A percentile compares a stretch with the other conserved stretches of the same genome.
These are phyloP conservation scores for Pimpla rufipes DNA, from an alignment of 2,888 invertebrate genomes.

Conservation along the genomic window DNA sequence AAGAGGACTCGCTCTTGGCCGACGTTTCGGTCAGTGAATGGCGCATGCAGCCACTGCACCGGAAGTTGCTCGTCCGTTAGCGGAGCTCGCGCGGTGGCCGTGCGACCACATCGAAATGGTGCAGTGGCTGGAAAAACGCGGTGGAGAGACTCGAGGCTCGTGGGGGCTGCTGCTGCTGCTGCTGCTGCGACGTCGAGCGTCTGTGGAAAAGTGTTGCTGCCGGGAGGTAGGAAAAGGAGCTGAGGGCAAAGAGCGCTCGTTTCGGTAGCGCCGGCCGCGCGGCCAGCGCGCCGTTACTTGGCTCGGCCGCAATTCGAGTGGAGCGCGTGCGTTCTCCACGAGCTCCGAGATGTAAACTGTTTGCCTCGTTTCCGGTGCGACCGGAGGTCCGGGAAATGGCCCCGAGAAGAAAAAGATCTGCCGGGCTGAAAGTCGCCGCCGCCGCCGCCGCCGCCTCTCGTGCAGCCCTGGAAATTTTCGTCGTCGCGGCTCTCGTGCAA, in stretches of 20 bases:
- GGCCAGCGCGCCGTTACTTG: slow-evolving; percentile 59
- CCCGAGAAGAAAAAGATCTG: slow-evolving; percentile 65
- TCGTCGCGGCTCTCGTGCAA: slow-evolving; percentile 37
- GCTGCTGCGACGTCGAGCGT: slow-evolving; percentile 17
- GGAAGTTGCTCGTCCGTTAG: slow-evolving; percentile 62
- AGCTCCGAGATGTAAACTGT: slow-evolving; percentile 78
- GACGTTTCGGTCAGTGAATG: slow-evolving; percentile 60
- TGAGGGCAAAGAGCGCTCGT: slow-evolving; percentile 58
- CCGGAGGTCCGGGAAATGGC: slow-evolving; percentile 76
- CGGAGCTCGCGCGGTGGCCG: neutral
- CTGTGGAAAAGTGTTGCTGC: slow-evolving; percentile 27
- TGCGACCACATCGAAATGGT: slow-evolving; percentile 43
- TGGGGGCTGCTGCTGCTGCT: too few species aligned
- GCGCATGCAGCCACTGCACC: slow-evolving; percentile 48
- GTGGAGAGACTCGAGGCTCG: slow-evolving; percentile 21
- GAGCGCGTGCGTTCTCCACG: slow-evolving; percentile 61
- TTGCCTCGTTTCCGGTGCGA: slow-evolving; percentile 75
- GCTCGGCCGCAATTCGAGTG: slow-evolving; percentile 63
- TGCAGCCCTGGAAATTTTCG: slow-evolving; percentile 29
- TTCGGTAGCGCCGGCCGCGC: slow-evolving; percentile 46
- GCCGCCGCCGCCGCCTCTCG: too few species aligned
- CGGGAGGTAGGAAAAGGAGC: slow-evolving; percentile 41
- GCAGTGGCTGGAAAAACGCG: slow-evolving; percentile 54
- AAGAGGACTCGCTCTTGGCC: slow-evolving; percentile 30
- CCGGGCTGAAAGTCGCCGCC: slow-evolving; percentile 29